phyloP scores from a whole-genome alignment of 2,113 vertebrate genomes.

The Trematocara zebra region DNA sequence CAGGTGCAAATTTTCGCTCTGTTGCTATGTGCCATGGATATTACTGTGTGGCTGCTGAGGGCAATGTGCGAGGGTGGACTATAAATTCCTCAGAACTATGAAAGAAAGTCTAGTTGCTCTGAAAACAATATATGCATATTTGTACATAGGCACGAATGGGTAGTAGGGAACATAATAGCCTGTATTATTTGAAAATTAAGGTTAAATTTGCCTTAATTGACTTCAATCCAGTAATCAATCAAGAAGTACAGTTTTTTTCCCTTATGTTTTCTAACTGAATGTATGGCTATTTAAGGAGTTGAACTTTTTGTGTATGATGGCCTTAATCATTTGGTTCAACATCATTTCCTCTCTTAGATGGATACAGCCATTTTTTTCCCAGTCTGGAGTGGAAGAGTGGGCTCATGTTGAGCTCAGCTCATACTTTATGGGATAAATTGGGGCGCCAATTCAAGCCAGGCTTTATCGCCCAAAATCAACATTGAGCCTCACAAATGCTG shows the following conservation, averaged over 20 bases:
- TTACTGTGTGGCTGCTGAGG: not conserved
- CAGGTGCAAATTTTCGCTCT: slow-evolving; percentile 12
- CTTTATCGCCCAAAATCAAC: not conserved
- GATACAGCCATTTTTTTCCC: not conserved
- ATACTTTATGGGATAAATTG: not conserved
- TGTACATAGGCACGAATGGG: not conserved
- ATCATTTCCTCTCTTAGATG: not conserved
- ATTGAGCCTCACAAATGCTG: not conserved
- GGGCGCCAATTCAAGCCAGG: not conserved
- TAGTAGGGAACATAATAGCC: not conserved
- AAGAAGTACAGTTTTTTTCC: not conserved
- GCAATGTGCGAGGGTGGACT: slow-evolving; percentile 15
- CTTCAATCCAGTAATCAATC: not conserved
- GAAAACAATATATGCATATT: not conserved
- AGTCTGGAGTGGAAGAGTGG: not conserved
- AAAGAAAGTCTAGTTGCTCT: not conserved
- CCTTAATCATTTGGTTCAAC: not conserved
- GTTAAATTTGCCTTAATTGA: not conserved
- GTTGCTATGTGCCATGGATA: not conserved
- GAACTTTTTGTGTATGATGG: not conserved
- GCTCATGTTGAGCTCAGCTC: not conserved
- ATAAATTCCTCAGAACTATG: not conserved
- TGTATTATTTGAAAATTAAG: not conserved
- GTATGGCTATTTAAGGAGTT: not conserved
- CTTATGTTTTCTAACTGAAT: not conserved